Conservation (phyloP, 1,140 invertebrate species). For the Chelonus insularis region DNA sequence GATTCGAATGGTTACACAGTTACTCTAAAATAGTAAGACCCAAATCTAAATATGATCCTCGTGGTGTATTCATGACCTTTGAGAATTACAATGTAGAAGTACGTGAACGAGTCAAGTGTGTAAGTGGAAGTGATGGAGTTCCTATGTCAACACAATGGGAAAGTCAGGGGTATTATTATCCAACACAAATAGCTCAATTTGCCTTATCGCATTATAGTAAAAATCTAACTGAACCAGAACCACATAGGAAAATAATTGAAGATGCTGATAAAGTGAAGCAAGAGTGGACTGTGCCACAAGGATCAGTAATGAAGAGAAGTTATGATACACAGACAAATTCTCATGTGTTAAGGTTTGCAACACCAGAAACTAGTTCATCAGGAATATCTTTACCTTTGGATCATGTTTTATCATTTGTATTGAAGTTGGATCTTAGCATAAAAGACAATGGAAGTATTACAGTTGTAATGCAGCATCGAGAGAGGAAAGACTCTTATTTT, state of each 20-base stretch:
- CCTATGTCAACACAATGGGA: slow-evolving; percentile 96
- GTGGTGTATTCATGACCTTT: slow-evolving; percentile 92
- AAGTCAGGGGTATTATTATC: slow-evolving; percentile 91
- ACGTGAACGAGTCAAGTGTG: slow-evolving; percentile 92
- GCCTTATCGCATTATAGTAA: slow-evolving; percentile 97
- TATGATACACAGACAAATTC: slow-evolving; percentile 64
- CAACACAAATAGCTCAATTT: slow-evolving; percentile 98
- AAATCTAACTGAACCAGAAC: slow-evolving; percentile 80
- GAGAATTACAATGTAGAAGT: slow-evolving; percentile 97
- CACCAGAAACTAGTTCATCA: slow-evolving; percentile 69
- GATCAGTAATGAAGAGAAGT: slow-evolving; percentile 66
- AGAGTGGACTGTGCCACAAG: slow-evolving; percentile 70
- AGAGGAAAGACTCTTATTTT: slow-evolving; percentile 75
- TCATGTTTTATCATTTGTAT: slow-evolving; percentile 75
- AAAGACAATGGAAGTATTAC: slow-evolving; percentile 80
- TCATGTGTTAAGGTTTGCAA: slow-evolving; percentile 72
- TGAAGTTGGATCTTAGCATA: slow-evolving; percentile 74
- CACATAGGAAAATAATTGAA: slow-evolving; percentile 71
- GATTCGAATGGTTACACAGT: slow-evolving; percentile 94
- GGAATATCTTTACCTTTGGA: slow-evolving; percentile 74
- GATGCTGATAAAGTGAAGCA: slow-evolving; percentile 69
- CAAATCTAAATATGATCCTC: slow-evolving; percentile 83
- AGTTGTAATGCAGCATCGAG: slow-evolving; percentile 75
- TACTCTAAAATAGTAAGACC: slow-evolving; percentile 90
- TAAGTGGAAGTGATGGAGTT: slow-evolving; percentile 89